Percentiles rank a stretch among this genome's conserved stretches.
Conservation (phyloP, 1,140 invertebrate genomes). For the Cyrtorhinus lividipennis region DNA sequence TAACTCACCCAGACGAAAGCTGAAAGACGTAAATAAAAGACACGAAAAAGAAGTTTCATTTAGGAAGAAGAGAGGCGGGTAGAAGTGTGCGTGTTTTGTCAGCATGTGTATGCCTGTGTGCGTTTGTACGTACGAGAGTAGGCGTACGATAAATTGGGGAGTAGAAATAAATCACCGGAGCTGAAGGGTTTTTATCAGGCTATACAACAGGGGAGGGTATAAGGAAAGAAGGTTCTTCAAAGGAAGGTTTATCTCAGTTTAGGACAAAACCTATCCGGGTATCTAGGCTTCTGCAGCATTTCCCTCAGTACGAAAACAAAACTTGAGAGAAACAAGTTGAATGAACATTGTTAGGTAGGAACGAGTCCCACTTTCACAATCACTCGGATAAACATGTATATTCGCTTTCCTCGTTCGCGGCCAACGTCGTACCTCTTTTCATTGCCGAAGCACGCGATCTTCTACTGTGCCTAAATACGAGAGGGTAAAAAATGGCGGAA, state of each 20-base stretch:
- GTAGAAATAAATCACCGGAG: background rate
- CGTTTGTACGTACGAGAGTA: background rate
- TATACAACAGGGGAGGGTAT: background rate
- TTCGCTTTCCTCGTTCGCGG: no score
- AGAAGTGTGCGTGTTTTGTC: background rate
- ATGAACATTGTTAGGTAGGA: no score
- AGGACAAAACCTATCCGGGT: background rate
- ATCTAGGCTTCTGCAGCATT: background rate
- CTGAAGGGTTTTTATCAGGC: background rate
- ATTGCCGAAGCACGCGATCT: no score
- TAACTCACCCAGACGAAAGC: no score
- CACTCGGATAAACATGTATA: no score
- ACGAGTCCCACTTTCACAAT: no score
- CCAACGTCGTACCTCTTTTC: no score
- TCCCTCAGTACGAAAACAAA: no score
- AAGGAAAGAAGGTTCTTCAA: background rate
- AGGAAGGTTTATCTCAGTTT: conserved; percentile 1
- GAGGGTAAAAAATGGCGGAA: no score
- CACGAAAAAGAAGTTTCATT: conserved; percentile 9
- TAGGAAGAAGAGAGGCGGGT: background rate
- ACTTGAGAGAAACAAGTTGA: no score
- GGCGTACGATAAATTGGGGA: conserved; percentile 6
- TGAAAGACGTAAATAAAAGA: background rate
- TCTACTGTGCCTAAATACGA: no score
- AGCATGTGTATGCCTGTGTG: background rate